Evolutionary conservation across 2,888 invertebrate genomes (phyloP), one percentile per base, ranked within the genome.

Genomic region (Nomada flava): DNA sequence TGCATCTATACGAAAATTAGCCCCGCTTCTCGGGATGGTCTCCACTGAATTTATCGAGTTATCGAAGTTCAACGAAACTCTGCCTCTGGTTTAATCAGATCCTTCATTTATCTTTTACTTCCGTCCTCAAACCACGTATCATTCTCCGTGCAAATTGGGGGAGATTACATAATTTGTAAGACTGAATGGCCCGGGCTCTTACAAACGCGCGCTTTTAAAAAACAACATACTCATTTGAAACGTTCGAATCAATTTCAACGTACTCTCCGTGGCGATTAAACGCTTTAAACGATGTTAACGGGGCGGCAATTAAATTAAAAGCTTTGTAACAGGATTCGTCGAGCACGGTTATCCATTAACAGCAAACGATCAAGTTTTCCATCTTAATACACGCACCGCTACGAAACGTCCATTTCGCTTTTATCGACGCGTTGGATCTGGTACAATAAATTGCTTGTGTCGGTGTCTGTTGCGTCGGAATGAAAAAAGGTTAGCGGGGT

Each of bases 301-400:
- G 52, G 42, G 53, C 18, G n/a, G 65, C 69, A 62, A 76, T 82
- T 71, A 68, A 60, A 73, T 73, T 63, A 73, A 78, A 71, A 82
- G 77, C 70, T 18, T 10, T 11, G 36, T 53, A 62, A 65, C 47
- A 36, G 20, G 9, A 13, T 36, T 42, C 36, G 50, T 42, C 44
- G n/a, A 53, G 55, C 70, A 5, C 44, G 57, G n/a, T 57, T 63
- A 63, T 76, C 76, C 76, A 76, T 82, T 71, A 80, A 71, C 57
- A 52, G 65, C 0, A 52, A 70, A 67, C 57, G 26, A n/a, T 18
- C 71, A 42, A 63, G 81, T 59, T 82, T 74, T 63, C 70, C 67
- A 36, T 70, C 15, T 62, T 47, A 20, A 71, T 36, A 53, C 55
- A 23, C 70, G 36, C 42, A 42, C 2, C 52, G 11, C 26, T n/a